These are phyloP conservation scores for Yponomeuta malinellus DNA, from an alignment of 2,888 invertebrate species.

Conservation along the genomic window DNA sequence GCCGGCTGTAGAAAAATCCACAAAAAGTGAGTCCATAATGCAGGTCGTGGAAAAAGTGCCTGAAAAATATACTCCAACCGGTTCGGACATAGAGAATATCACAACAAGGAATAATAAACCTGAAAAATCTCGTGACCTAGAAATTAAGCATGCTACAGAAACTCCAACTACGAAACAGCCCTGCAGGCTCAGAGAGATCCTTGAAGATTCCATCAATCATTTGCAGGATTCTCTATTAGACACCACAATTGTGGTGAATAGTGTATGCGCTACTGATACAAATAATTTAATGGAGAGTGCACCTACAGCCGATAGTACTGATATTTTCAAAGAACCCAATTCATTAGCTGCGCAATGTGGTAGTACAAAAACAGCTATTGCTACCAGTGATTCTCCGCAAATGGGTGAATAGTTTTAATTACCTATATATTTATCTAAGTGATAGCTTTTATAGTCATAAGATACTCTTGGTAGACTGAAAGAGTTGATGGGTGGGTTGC, in stretches of 20 bases:
- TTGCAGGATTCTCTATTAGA: neutral
- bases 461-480: too few relatives aligned
- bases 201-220: constrained; percentile 1
- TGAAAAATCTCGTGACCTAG: too few relatives aligned
- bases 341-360: constrained; percentile 29
- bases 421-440: too few relatives aligned
- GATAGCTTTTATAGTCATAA: too few relatives aligned
- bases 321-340: constrained; percentile 26
- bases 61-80: too few relatives aligned
- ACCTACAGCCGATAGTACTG: neutral
- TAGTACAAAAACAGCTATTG: neutral
- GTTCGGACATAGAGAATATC: neutral
- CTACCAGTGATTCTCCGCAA: neutral
- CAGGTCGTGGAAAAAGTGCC: neutral
- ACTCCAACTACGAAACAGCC: neutral
- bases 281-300: constrained; percentile 7
- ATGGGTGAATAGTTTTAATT: neutral
- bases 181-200: neutral
- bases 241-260: neutral
- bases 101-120: neutral
- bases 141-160: too few relatives aligned
- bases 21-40: neutral
- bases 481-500: too few relatives aligned
- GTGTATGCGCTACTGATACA: neutral
- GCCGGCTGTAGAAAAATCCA: neutral